Conservation (phyloP, 2,888 invertebrate genomes). For the Pocota personata region DNA sequence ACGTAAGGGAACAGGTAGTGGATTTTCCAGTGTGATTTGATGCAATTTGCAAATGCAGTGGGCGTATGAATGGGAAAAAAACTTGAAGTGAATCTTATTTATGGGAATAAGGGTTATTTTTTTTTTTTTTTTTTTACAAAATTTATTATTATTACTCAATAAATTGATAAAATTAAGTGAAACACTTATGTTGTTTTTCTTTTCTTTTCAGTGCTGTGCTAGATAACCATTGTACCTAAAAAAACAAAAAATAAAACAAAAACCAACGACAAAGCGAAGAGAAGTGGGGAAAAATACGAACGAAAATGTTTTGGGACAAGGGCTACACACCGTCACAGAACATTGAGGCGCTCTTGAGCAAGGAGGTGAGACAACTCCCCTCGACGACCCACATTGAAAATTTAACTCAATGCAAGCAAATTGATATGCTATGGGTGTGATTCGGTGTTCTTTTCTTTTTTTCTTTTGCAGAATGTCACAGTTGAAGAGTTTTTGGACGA, state of each 20-base stretch:
- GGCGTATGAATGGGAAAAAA: neutral
- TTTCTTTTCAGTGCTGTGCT: slow-evolving; percentile 37
- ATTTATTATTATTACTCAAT: slow-evolving; percentile 1
- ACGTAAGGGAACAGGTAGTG: slow-evolving; percentile 57
- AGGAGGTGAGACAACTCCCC: slow-evolving; percentile 79
- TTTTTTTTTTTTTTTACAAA: slow-evolving; percentile 16
- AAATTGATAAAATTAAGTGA: slow-evolving; percentile 10
- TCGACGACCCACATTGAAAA: slow-evolving; percentile 14
- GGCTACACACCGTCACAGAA: slow-evolving; percentile 82
- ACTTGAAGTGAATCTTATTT: slow-evolving; percentile 45
- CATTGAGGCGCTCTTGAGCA: slow-evolving; percentile 82
- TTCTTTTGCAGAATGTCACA: slow-evolving; percentile 90
- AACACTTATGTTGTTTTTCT: slow-evolving; percentile 2
- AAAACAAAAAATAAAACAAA: too few species aligned
- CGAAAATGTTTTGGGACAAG: slow-evolving; percentile 83
- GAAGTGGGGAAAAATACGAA: slow-evolving; percentile 30
- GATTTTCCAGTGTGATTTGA: neutral
- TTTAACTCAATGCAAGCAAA: slow-evolving; percentile 32
- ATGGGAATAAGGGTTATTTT: neutral
- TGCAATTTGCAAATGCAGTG: neutral
- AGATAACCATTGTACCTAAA: slow-evolving; percentile 43
- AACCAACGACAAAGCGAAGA: slow-evolving; percentile 28
- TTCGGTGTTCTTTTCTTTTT: slow-evolving; percentile 27
- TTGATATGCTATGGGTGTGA: neutral
- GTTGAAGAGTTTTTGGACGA: slow-evolving; percentile 95